Evolutionary conservation across 1,140 invertebrate species (phyloP).

Genomic region (Aphis gossypii): DNA sequence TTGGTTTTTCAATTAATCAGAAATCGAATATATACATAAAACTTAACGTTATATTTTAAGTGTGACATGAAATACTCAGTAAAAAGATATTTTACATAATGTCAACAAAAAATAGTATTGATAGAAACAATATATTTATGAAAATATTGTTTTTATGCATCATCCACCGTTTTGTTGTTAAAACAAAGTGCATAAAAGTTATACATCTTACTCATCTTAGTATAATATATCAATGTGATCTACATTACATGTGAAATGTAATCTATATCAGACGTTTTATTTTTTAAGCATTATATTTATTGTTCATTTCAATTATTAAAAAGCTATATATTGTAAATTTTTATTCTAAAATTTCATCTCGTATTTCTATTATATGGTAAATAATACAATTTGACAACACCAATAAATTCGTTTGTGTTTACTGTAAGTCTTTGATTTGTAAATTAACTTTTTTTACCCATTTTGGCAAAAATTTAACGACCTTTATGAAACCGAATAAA

Average conservation of each 20-base stretch:
- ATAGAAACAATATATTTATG: neutral
- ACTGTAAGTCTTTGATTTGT: neutral
- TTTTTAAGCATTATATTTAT: neutral
- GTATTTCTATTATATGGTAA: neutral
- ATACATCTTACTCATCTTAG: neutral
- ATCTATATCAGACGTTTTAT: neutral
- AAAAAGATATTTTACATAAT: neutral
- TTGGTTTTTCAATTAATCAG: slow-evolving; percentile 6
- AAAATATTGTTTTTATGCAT: slow-evolving; percentile 18
- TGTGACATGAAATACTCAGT: neutral
- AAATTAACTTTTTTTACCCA: neutral
- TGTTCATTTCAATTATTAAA: neutral
- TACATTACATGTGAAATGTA: neutral
- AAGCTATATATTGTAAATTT: neutral
- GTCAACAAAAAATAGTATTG: neutral
- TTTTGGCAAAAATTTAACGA: neutral
- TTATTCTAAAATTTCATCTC: neutral
- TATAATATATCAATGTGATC: neutral
- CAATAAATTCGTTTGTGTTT: neutral
- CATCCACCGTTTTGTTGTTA: neutral
- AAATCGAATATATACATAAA: neutral
- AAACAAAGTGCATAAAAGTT: neutral
- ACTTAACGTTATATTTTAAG: neutral
- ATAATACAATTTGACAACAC: neutral
- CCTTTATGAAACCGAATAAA: neutral